Base-by-base conservation (phyloP, 1,140 invertebrate genomes). In the honey bee (Apis mellifera) region DNA sequence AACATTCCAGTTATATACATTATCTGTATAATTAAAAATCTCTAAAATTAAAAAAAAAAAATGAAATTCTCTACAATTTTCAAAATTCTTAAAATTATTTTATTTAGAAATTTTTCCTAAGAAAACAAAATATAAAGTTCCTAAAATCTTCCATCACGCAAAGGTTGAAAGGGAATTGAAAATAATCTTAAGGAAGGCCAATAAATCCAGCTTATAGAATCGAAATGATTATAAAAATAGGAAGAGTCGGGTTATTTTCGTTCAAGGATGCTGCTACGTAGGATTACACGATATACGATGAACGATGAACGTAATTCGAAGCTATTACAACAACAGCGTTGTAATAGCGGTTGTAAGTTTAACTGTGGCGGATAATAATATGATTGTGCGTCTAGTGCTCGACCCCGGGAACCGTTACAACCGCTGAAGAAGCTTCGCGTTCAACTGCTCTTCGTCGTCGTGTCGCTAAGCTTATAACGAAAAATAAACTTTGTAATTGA, bases 271-370 rank as follows among this genome's bases (percentile, higher is more conserved):
- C 8, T 65, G 50, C 59, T n/a, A 32, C 48, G 9, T 15, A 19
- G 55, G n/a, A 78, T 73, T 65, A 50, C 32, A 65, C 59, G 26
- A 5, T 50, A 15, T 7, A 26, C 57, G 66, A 78, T 26, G 48
- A 8, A 15, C 57, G 26, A 15, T n/a, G 26, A 0, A 64, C 78
- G 57, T 52, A 79, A 79, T 79, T 79, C 54, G 70, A 23, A 48
- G 78, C 60, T 65, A 74, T 80, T 80, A 65, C n/a, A 65, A 65
- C 42, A 50, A 55, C 78, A 73, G 64, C 26, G n/a, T 74, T 50
- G 70, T 55, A 79, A 78, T 23, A 26, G 15, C n/a, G 3, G 59
- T 48, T 52, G 26, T 64, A 73, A 65, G n/a, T 80, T 9, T 23
- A 80, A 64, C 68, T 17, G 9, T 12, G 13, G 11, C 11, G n/a